Evolutionary conservation across 2,888 invertebrate genomes (phyloP).

Genomic region (Dendrolimus houi): DNA sequence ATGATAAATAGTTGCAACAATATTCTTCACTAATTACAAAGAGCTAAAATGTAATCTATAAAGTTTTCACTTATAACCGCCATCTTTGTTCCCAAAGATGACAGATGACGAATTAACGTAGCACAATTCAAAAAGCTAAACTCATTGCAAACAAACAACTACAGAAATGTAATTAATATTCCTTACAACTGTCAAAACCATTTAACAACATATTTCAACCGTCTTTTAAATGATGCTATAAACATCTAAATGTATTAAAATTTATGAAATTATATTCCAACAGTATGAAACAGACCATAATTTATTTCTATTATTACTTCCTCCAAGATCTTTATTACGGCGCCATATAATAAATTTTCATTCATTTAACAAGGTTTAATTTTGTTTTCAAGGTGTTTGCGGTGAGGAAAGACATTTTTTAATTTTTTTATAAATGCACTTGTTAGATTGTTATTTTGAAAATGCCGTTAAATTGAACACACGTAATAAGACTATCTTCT

Average conservation of each 20-base stretch:
- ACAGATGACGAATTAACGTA: not conserved
- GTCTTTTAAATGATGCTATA: not conserved
- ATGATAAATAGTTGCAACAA: no score
- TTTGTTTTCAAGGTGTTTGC: not conserved
- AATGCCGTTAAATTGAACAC: no score
- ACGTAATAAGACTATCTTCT: no score
- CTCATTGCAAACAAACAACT: not conserved
- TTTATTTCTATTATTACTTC: slow-evolving; percentile 3
- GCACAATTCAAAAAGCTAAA: not conserved
- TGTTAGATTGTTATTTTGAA: no score
- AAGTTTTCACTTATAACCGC: not conserved
- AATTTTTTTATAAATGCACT: no score
- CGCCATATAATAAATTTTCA: not conserved
- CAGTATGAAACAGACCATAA: not conserved
- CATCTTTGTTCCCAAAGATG: not conserved
- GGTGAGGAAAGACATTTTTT: not conserved
- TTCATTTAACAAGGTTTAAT: not conserved
- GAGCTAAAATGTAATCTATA: no score
- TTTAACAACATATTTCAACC: slow-evolving; percentile 1
- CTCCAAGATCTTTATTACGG: not conserved
- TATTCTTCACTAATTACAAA: no score
- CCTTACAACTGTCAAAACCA: not conserved
- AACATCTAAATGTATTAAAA: slow-evolving; percentile 6
- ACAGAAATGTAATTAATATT: not conserved
- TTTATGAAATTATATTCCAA: slow-evolving; percentile 7